Base-by-base conservation (phyloP, 2,113 vertebrate genomes). In the Telmatochromis sp. region DNA sequence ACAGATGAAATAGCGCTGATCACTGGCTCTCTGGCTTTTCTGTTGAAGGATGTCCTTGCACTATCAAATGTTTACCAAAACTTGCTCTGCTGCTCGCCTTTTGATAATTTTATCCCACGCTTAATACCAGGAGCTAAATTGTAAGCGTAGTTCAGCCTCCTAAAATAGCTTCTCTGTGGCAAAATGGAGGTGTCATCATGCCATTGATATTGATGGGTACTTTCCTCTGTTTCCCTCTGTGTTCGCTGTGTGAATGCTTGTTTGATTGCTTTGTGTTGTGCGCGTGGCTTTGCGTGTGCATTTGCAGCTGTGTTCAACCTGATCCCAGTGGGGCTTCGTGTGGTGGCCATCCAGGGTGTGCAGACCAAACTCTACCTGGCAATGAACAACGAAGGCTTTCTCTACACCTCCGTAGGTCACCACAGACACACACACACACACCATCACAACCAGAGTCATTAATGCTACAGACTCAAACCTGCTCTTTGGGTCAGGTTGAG, bases 281-380 rank as follows among this genome's bases (percentile, higher is more conserved):
- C 86, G 15, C 40, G 5, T 84, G 6, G 12, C 70, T 49, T 19
- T 89, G 68, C 21, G 13, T 51, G 9, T 84, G 33, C 90, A 2
- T 92, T 94, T 79, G 83, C 92, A 99, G 99, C 98, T 93, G 96
- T 99, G 95, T 99, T 99, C 96, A 99, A 99, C 97, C 97, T 99
- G 96, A 99, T 99, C 94, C 99, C 99, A 9, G 99, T 99, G 94
- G 99, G 99, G 90, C 97, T 99, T 89, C 98, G 98, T 91, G 99
- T 99, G 94, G 99, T 99, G 95, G 99, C 99, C 88, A 99, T 99
- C 95, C 99, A 99, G 96, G 98, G 98, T n/a, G 98, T 99, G 95
- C 98, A 99, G 96, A 99, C 97, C 86, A 99, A 99, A 93, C 95
- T 99, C 14, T 99, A 99, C 90, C 95, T 99, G 97, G 99, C 99